Evolutionary conservation across 53 echinoderm and acorn worm species (phyloP).

Genomic region (Paelopatides confundens): DNA sequence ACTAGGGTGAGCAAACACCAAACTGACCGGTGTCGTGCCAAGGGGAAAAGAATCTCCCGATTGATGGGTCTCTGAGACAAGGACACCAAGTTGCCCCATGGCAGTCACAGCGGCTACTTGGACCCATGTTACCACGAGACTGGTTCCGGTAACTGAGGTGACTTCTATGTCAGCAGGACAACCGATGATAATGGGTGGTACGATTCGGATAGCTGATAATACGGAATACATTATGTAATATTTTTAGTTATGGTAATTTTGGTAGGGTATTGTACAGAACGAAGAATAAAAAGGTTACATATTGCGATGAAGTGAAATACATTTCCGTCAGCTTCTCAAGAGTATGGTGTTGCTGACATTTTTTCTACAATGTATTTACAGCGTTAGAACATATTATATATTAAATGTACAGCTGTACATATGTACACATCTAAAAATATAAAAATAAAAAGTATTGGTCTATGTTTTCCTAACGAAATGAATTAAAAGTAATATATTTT

Average conservation of each 20-base stretch:
- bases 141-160: neutral
- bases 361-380: no score
- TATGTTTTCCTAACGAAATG: no score
- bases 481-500: no score
- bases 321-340: no score
- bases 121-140: neutral
- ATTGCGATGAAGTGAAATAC: no score
- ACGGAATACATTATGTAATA: neutral
- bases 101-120: neutral
- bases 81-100: neutral
- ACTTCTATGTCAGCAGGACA: slow-evolving; percentile 2
- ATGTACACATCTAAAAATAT: no score
- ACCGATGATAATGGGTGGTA: slow-evolving; percentile 32
- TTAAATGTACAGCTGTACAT: no score
- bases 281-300: no score
- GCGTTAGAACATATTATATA: no score
- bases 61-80: neutral
- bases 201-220: neutral
- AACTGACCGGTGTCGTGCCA: neutral
- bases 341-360: no score
- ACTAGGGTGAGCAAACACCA: neutral
- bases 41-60: neutral
- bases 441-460: no score
- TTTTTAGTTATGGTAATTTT: neutral
- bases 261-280: no score